These are phyloP conservation scores for Crenuchus spilurus DNA, from an alignment of 2,797 vertebrate genomes.

Conservation along the genomic window DNA sequence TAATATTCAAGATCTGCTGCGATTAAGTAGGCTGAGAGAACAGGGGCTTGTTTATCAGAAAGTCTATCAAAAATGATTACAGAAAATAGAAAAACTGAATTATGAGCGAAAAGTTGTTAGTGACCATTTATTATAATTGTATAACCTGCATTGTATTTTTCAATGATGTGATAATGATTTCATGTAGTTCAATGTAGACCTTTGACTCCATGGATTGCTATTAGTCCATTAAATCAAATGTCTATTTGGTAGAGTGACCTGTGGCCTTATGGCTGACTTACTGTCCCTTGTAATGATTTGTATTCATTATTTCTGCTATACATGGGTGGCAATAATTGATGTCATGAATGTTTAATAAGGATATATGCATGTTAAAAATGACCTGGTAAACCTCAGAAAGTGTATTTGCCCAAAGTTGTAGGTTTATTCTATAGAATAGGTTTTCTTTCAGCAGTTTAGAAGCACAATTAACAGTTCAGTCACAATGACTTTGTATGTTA, in stretches of 20 bases:
- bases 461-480: neutral
- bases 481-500: constrained; percentile 1
- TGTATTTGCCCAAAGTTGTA: constrained; percentile 7
- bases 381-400: constrained; percentile 25
- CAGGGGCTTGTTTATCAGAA: neutral
- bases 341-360: constrained; percentile 29
- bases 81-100: neutral
- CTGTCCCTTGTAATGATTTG: constrained; percentile 16
- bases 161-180: neutral
- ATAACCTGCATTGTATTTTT: neutral
- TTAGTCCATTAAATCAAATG: constrained; percentile 7
- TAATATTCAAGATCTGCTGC: constrained; percentile 14
- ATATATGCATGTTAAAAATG: constrained; percentile 39
- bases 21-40: neutral
- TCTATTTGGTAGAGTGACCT: constrained; percentile 8
- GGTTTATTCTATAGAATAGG: neutral
- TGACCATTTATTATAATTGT: neutral
- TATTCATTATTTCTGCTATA: constrained; percentile 23
- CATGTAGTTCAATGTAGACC: neutral
- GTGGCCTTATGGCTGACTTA: constrained; percentile 17
- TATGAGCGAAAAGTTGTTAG: neutral
- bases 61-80: neutral
- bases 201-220: neutral
- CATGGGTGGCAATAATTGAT: constrained; percentile 30
- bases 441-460: constrained; percentile 1